A percentile compares a stretch with the other conserved stretches of the same genome.
Conservation (phyloP, 2,113 vertebrate species). For the Chloropsis cyanopogon region DNA sequence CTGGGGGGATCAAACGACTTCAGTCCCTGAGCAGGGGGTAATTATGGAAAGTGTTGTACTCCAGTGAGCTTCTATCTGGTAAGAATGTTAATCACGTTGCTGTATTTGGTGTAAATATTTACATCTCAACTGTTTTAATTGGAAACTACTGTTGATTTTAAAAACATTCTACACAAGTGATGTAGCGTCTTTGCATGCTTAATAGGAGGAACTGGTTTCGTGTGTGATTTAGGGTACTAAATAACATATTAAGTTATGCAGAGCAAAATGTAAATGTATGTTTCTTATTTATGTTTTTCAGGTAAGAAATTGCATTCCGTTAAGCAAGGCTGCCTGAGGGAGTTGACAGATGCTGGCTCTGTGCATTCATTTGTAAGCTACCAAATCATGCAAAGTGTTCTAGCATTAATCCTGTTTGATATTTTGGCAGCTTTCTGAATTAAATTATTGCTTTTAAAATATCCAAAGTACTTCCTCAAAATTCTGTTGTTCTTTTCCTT, state of each 20-base stretch:
- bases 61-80: neutral
- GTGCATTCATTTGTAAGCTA: slow-evolving; percentile 74
- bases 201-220: slow-evolving; percentile 48
- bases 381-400: slow-evolving; percentile 68
- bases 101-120: slow-evolving; percentile 40
- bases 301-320: slow-evolving; percentile 78
- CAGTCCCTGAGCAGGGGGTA: neutral
- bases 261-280: slow-evolving; percentile 67
- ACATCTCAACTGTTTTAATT: slow-evolving; percentile 51
- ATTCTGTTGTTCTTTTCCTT: neutral
- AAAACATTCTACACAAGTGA: slow-evolving; percentile 29
- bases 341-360: slow-evolving; percentile 75
- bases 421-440: slow-evolving; percentile 16
- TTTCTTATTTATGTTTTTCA: slow-evolving; percentile 78
- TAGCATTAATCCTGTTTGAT: slow-evolving; percentile 25
- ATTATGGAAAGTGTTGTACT: neutral
- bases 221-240: slow-evolving; percentile 53
- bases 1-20: neutral
- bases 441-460: neutral
- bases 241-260: slow-evolving; percentile 63
- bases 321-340: slow-evolving; percentile 72
- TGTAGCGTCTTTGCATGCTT: slow-evolving; percentile 23
- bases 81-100: slow-evolving; percentile 7
- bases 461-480: neutral
- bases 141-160: slow-evolving; percentile 50